Base-by-base conservation (phyloP, 2,113 vertebrate species). In the Myotis brandtii region DNA sequence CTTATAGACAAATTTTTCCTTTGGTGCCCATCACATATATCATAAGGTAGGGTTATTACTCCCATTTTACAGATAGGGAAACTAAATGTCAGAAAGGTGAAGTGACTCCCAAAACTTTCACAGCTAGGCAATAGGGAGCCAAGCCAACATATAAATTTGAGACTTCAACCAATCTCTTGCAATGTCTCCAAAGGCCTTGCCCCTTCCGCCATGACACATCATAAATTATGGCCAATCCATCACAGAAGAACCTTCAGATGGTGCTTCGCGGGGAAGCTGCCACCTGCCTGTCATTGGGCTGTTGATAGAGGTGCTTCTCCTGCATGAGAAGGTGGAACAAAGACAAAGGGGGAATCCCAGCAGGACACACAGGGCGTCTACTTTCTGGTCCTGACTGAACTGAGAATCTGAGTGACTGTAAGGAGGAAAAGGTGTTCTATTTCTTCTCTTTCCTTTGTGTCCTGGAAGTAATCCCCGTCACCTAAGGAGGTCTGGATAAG, bases 221-320 rank as follows among this genome's bases (percentile, higher is more conserved):
- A 30, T 37, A 37, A 34, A 69, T 4, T 8, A 62, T 0, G 70
- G n/a, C 70, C 18, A 21, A 11, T 30, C 16, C 7, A 34, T 54
- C 76, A n/a, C n/a, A 12, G 20, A 43, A 34, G 69, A 64, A 37
- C 16, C 11, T 34, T 6, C n/a, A 37, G 12, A 8, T 0, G 59
- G n/a, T 18, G 27, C 37, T 72, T 82, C 50, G 37, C 73, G 18
- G 6, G 0, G 18, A 48, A 69, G 23, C 32, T 30, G 23, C 27
- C n/a, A 5, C 37, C 6, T 67, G 8, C 34, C 34, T 37, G 27
- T 72, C 21, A 4, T 1, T 25, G 9, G 6, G 20, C 67, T 52
- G 16, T 3, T 5, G 73, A 40, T 0, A 4, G 30, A 0, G 59
- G n/a, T 18, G 16, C 32, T 72, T 82, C 50, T 54, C 73, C 54